Conservation (phyloP, 2,888 invertebrate species). For the Aphidius colemani region DNA sequence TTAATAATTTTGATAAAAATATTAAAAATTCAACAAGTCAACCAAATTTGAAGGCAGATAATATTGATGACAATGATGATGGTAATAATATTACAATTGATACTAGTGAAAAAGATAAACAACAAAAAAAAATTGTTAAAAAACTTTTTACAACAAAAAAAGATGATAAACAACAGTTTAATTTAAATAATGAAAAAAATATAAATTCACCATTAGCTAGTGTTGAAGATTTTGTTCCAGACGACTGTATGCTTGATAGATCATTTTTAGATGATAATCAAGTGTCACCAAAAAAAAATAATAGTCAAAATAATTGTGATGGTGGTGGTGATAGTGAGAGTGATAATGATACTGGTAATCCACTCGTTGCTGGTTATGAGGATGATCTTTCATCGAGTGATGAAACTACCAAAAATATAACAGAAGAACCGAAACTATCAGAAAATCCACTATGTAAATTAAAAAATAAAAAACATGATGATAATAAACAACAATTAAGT, state of each 20-base stretch:
- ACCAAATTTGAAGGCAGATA: not conserved
- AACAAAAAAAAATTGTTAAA: constrained; percentile 48
- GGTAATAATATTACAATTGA: constrained; percentile 33
- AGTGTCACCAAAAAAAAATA: constrained; percentile 49
- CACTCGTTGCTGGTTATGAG: constrained; percentile 80
- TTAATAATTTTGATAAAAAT: constrained; percentile 35
- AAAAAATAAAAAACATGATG: constrained; percentile 47
- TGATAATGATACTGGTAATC: constrained; percentile 75
- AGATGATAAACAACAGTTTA: constrained; percentile 50
- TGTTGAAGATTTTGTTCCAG: constrained; percentile 76
- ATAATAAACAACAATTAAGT: constrained; percentile 16
- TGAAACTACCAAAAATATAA: constrained; percentile 44
- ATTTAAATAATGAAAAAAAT: constrained; percentile 27
- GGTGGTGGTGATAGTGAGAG: constrained; percentile 54
- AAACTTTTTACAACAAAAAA: constrained; percentile 54
- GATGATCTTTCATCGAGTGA: constrained; percentile 81
- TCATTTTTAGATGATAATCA: constrained; percentile 75
- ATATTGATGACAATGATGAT: too few species aligned
- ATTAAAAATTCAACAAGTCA: constrained; percentile 20
- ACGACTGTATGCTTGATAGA: constrained; percentile 75
- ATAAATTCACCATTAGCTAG: constrained; percentile 54
- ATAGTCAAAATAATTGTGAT: constrained; percentile 14
- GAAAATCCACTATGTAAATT: constrained; percentile 56
- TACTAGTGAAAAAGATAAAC: constrained; percentile 40
- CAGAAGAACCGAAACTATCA: constrained; percentile 41